Evolutionary conservation across 2,888 invertebrate genomes (phyloP), one percentile per base, ranked within the genome.

Genomic region (Onthophagus sagittarius): DNA sequence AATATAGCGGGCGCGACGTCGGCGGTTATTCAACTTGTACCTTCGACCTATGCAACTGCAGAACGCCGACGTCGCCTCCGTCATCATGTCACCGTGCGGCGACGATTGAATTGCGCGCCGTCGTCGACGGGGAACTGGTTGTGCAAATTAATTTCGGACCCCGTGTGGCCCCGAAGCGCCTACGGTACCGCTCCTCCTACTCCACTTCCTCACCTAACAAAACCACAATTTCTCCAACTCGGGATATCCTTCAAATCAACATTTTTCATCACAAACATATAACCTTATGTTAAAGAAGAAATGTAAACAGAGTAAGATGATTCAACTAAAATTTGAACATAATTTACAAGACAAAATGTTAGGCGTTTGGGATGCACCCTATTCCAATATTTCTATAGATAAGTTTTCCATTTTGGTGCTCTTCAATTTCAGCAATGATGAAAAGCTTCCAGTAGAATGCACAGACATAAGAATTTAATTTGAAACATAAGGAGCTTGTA

Each of bases 1-100:
- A 15, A 69, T 32, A 33, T 69, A 33, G 33, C 33, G 15, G 15
- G 15, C 69, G 13, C 15, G 33, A 69, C 33, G 39, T 13, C 33
- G 62, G 53, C 72, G 74, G 74, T 74, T 74, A 72, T 74, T 74
- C 72, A 74, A 74, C 74, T 74, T 74, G 72, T 72, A 74, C 74
- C 74, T 74, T 70, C 72, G 74, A 74, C 74, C 74, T 72, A 62
- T 72, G 74, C 74, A 70, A 63, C 72, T 63, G 62, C 65, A 70
- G 70, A 53, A 14, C 63, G 69, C 32, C 33, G 15, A 63, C 64
- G 14, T 71, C 31, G 31, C 31, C 67, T 31, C 23, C 23, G 67
- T 31, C 39, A 53, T 53, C 39, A 11, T 53, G 39, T 53, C 39
- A 53, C 39, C 39, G 39, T 53, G 39, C 39, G 39, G 39, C 39